Base-by-base conservation (phyloP, 2,113 vertebrate genomes). In the Lycaon pictus region DNA sequence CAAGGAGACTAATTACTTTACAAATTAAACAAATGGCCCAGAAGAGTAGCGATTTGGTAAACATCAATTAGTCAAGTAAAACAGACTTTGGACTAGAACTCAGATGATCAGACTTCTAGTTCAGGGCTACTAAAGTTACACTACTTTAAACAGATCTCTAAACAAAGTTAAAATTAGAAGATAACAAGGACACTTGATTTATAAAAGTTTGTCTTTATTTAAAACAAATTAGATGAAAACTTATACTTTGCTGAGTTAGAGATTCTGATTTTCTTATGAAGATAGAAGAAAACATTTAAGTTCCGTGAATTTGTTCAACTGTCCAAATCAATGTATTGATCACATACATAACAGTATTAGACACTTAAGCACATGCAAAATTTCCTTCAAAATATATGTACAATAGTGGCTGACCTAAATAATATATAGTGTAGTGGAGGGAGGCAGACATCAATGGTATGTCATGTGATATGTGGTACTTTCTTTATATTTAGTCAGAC, bases 161-260 rank as follows among this genome's bases (percentile, higher is more conserved):
- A 88, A 93, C 53, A 88, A 86, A 91, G 29, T 91, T 96, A 81
- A 96, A 86, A 89, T 67, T 25, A n/a, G 60, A 83, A 76, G n/a
- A 95, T 93, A 85, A 94, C 23, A 91, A 95, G 25, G 15, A 81
- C 53, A 79, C 2, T 74, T 88, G 76, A 65, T 72, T 88, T 62
- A 79, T 53, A 35, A 63, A 92, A 83, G 51, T 58, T 67, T 92
- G 13, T 82, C 32, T 89, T 97, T 96, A 93, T 84, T 94, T 93
- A 32, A 80, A 86, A 91, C 55, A 93, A 90, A 55, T 81, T 79
- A 86, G 56, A 72, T 87, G 63, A 94, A 71, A 84, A 92, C 5
- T 79, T 95, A 22, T 27, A 37, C 53, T 43, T 71, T 76, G 55
- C 63, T 85, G 71, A 93, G 22, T 93, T 82, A 92, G 56, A 87